A percentile compares a stretch with the other conserved stretches of the same genome.
phyloP scores from a whole-genome alignment of 1,140 invertebrate species.

The Apis cerana region DNA sequence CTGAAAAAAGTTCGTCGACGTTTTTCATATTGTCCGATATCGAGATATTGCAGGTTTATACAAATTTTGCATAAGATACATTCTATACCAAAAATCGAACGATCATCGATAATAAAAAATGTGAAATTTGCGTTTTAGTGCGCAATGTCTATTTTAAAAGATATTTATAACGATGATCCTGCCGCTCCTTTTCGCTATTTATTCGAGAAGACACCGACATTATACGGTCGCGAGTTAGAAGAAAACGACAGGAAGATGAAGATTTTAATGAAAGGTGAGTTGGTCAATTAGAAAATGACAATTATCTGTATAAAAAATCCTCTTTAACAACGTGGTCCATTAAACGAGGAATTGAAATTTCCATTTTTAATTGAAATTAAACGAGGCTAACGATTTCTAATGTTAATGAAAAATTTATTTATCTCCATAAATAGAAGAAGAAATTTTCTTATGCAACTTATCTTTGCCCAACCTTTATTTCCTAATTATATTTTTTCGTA shows the following conservation, averaged over 20 bases:
- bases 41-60: slow-evolving; percentile 45
- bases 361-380: too few relatives aligned
- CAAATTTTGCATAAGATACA: not conserved
- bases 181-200: slow-evolving; percentile 31
- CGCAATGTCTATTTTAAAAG: slow-evolving; percentile 23
- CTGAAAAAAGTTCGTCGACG: not conserved
- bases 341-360: too few relatives aligned
- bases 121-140: slow-evolving; percentile 29
- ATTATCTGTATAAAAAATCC: not conserved
- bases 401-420: not conserved
- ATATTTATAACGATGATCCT: slow-evolving; percentile 25
- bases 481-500: not conserved
- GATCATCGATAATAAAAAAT: not conserved
- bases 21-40: slow-evolving; percentile 23
- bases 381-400: not conserved
- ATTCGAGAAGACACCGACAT: slow-evolving; percentile 17
- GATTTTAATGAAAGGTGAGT: slow-evolving; percentile 47
- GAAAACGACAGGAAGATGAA: slow-evolving; percentile 36
- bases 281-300: not conserved
- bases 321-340: not conserved
- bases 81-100: not conserved
- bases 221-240: slow-evolving; percentile 26
- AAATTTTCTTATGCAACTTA: too few relatives aligned
- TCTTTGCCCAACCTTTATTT: slow-evolving; percentile 20
- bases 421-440: not conserved